Evolutionary conservation across 2,113 vertebrate species (phyloP).

Genomic region (Lynx canadensis): DNA sequence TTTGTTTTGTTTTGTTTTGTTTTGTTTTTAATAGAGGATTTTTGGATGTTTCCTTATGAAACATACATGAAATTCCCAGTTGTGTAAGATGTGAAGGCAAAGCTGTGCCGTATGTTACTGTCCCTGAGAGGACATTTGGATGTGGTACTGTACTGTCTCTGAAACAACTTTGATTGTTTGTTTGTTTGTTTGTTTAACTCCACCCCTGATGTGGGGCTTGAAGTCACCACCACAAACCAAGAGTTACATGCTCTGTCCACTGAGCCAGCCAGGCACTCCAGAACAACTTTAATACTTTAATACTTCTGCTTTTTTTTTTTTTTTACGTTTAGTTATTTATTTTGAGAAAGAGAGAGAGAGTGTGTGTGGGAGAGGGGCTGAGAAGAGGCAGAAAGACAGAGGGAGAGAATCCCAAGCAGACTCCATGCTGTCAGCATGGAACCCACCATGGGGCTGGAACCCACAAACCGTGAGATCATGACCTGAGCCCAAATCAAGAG

Average conservation of each 20-base stretch:
- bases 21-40: background rate
- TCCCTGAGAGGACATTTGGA: background rate
- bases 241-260: no score
- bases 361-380: no score
- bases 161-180: background rate
- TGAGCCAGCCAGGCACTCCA: no score
- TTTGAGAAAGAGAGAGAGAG: no score
- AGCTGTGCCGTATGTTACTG: background rate
- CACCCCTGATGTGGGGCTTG: background rate
- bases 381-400: no score
- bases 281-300: no score
- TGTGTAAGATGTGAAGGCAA: background rate
- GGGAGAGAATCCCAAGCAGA: no score
- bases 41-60: background rate
- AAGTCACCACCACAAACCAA: background rate
- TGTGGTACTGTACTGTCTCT: accelerated
- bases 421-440: no score
- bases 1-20: background rate
- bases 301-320: no score
- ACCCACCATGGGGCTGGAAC: background rate
- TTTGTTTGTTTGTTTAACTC: background rate
- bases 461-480: background rate
- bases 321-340: no score
- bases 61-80: background rate
- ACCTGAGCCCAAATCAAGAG: background rate